Evolutionary conservation across 1,140 invertebrate species (phyloP).

Genomic region (Andricus grossulariae): DNA sequence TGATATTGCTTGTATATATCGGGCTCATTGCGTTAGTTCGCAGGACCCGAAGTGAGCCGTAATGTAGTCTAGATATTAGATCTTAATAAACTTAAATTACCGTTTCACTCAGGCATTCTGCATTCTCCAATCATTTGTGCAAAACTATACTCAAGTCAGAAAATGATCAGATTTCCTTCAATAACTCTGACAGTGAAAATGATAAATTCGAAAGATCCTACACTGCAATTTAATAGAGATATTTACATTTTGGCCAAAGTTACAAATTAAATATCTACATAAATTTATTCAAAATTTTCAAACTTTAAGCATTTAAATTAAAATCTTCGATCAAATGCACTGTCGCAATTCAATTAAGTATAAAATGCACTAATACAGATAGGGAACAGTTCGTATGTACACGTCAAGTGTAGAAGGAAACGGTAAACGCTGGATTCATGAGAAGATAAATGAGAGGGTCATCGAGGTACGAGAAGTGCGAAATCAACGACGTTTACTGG

Average conservation of each 20-base stretch:
- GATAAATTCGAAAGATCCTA: constrained; percentile 32
- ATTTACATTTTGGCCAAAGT: background rate
- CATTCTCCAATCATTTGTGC: background rate
- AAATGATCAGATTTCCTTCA: too few relatives aligned
- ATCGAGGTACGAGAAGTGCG: constrained; percentile 46
- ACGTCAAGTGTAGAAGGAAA: constrained; percentile 42
- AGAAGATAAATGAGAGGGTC: constrained; percentile 40
- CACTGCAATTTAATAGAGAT: constrained; percentile 34
- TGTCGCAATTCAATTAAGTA: constrained; percentile 22
- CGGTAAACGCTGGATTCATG: constrained; percentile 41
- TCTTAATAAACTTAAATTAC: constrained; percentile 53
- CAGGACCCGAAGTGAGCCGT: constrained; percentile 44
- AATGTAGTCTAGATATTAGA: constrained; percentile 49
- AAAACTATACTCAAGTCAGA: background rate
- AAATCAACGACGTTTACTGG: constrained; percentile 55
- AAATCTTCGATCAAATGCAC: background rate
- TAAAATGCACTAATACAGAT: background rate
- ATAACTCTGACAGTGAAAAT: too few relatives aligned
- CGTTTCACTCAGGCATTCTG: constrained; percentile 40
- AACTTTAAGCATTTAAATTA: background rate
- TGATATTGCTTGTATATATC: constrained; percentile 40
- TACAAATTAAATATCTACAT: constrained; percentile 1
- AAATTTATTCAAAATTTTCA: background rate
- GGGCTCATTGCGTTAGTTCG: constrained; percentile 21
- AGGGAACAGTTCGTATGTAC: constrained; percentile 35